Evolutionary conservation across 1,140 invertebrate species (phyloP).

Genomic region (Tyrophagus putrescentiae): DNA sequence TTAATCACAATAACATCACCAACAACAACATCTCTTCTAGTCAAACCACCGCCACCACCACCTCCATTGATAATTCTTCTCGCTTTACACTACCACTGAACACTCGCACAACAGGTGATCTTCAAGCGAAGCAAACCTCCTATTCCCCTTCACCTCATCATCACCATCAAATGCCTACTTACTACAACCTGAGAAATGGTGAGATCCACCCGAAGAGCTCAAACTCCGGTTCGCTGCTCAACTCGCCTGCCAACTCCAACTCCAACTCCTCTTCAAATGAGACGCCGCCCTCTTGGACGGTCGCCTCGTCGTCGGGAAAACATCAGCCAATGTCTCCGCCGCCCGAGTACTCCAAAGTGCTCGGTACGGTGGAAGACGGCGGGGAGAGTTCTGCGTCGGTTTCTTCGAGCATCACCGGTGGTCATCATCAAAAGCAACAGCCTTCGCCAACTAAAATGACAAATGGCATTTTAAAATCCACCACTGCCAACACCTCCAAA

Average conservation of each 20-base stretch:
- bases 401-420: too few relatives aligned
- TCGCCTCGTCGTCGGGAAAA: not conserved
- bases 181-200: not conserved
- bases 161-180: not conserved
- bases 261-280: not conserved
- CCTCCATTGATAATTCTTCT: too few relatives aligned
- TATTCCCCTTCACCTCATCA: not conserved
- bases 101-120: too few relatives aligned
- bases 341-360: conserved; percentile 5
- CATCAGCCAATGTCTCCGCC: conserved; percentile 3
- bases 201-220: not conserved
- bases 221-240: not conserved
- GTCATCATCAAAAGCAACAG: too few relatives aligned
- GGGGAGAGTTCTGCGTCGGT: not conserved
- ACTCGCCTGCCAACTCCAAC: not conserved
- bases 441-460: too few relatives aligned
- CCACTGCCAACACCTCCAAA: too few relatives aligned
- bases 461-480: too few relatives aligned
- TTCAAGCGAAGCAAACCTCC: too few relatives aligned
- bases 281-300: not conserved
- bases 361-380: not conserved
- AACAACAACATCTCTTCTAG: not conserved
- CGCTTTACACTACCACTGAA: too few relatives aligned
- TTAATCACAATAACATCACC: not conserved
- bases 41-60: too few relatives aligned